These are phyloP conservation scores for Semnornis frantzii DNA, from an alignment of 2,113 vertebrate species.

Conservation along the genomic window DNA sequence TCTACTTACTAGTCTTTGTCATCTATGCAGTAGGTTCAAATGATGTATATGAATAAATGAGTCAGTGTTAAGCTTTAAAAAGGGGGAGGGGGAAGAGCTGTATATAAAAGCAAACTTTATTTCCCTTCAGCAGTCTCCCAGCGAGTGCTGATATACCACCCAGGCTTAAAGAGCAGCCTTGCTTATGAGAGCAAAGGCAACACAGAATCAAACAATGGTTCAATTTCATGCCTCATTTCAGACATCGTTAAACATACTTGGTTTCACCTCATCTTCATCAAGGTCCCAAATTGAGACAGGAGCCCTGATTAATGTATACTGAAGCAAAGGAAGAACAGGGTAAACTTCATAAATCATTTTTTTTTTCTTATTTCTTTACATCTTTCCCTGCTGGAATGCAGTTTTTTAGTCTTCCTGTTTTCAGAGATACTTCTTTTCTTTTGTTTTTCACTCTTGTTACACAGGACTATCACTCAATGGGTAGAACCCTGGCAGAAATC, in stretches of 20 bases:
- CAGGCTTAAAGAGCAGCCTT: neutral
- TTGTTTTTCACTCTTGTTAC: neutral
- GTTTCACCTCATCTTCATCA: constrained; percentile 46
- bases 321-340: neutral
- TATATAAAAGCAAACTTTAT: neutral
- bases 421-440: neutral
- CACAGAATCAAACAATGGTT: constrained; percentile 41
- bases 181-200: constrained; percentile 34
- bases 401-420: neutral
- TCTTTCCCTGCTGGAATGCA: neutral
- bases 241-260: constrained; percentile 23
- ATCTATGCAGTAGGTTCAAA: neutral
- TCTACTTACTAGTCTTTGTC: neutral
- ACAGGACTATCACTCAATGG: neutral
- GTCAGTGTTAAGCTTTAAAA: neutral
- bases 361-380: neutral
- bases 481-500: neutral
- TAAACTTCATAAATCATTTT: neutral
- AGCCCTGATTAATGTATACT: neutral
- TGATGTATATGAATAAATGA: neutral
- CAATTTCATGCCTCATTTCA: constrained; percentile 60
- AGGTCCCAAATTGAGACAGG: neutral
- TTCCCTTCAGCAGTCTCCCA: neutral
- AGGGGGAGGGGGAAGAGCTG: neutral
- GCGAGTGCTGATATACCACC: neutral